Evolutionary conservation across 1,140 invertebrate species (phyloP), one percentile per base, ranked within the genome.

Genomic region (Drosophila willistoni): DNA sequence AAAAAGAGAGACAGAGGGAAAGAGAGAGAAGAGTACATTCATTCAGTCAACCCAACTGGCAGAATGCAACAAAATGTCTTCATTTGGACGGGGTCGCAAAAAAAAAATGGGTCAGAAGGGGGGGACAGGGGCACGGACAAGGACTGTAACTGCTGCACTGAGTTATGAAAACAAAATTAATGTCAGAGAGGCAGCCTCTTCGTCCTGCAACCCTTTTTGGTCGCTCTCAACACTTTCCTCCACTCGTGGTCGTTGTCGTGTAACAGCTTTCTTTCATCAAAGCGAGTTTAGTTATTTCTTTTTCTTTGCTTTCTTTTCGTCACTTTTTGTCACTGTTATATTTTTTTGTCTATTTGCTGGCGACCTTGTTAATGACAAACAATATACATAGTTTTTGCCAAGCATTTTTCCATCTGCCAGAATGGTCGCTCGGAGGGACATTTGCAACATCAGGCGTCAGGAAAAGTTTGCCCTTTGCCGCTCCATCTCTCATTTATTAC

Each of bases 101-200:
- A 33, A 25, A 25, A 42, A 19, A 9, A 9, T 4, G 17, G 59
- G 51, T 47, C 29, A 66, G 19, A 39, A 12, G 12, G 36, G 36
- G 12, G 19, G 19, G 19, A 22, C 19, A 22, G 19, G 19, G 42
- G 25, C 14, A 14, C 19, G 4, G 29, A 29, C 29, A 29, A 47
- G 33, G 25, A 13, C 4, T 74, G 73, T 74, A 68, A 68, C 73
- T 74, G 73, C 71, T 68, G 71, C 71, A 74, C 47, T 74, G 54
- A 71, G 79, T 81, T 83, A 86, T 86, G 82, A 86, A 86, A 86
- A 86, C 82, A 83, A 87, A 86, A 86, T 86, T 86, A 86, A 87
- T 86, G 82, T 87, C 83, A 51, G 44, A 51, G 44, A 86, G 83
- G 54, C 77, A 57, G 61, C 51, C 39, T 22, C 36, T 29, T 22